Base-by-base conservation (phyloP, 2,113 vertebrate genomes). In the Embiotoca jacksoni region DNA sequence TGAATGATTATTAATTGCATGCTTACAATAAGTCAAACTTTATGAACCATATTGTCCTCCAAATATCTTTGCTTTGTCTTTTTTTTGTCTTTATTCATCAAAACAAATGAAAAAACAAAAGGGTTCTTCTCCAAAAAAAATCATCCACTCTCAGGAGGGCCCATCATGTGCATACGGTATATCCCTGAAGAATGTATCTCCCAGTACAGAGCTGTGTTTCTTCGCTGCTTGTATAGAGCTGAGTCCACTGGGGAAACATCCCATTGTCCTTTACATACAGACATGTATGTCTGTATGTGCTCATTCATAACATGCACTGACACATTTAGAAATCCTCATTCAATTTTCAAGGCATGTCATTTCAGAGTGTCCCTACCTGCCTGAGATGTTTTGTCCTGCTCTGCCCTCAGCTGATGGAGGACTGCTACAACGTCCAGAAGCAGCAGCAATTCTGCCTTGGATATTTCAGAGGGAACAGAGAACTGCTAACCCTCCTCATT, bases 331-430 rank as follows among this genome's bases (percentile, higher is more conserved):
- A 23, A 23, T 16, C 4, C 57, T 54, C 31, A 13, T 16, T 54
- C 13, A 8, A 3, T 44, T 44, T 32, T 63, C 41, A 37, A 14
- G 2, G 8, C 23, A 23, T 54, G 52, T 13, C 11, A 6, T 56
- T 70, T 49, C 13, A 46, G 14, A 33, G 33, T 10, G 16, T 7
- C 8, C n/a, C 4, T 0, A 33, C 7, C 10, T 52, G 1, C 2
- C 31, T 35, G 39, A 68, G 8, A 75, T 78, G 31, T 65, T 81
- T 73, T 53, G 78, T 77, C 32, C 23, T 74, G 64, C 32, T 70
- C 75, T 87, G 80, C 84, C 86, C 78, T 87, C 89, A 60, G 63
- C 75, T 89, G 89, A 85, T 50, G 58, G 49, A 74, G 1, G 2
- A 44, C 44, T 67, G 82, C 47, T 39, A 72, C 35, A 41, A n/a